A percentile compares a stretch with the other conserved stretches of the same genome.
Evolutionary conservation across 2,888 invertebrate genomes (phyloP).

Genomic region (Chrysodeixis includens): DNA sequence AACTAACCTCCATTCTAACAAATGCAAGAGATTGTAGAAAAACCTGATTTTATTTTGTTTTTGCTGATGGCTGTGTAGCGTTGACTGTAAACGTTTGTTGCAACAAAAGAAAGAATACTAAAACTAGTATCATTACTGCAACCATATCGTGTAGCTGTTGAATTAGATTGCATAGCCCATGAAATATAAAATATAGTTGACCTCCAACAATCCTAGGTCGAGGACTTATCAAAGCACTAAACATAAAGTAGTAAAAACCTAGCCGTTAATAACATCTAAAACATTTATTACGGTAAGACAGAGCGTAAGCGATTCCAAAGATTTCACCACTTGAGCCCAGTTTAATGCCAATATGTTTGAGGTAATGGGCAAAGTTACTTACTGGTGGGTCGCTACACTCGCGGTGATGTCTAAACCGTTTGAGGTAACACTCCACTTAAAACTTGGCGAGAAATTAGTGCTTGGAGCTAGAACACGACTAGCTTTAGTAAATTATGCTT

Average conservation of each 20-base stretch:
- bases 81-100: background rate
- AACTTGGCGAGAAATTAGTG: constrained; percentile 29
- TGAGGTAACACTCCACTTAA: constrained; percentile 33
- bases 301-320: constrained; percentile 32
- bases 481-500: background rate
- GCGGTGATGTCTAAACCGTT: constrained; percentile 13
- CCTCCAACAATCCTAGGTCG: background rate
- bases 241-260: constrained; percentile 28
- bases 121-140: background rate
- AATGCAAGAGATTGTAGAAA: constrained; percentile 3
- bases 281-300: constrained; percentile 26
- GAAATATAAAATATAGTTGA: too few relatives aligned
- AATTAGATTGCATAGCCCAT: too few relatives aligned
- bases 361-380: constrained; percentile 56
- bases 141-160: too few relatives aligned
- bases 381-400: constrained; percentile 24
- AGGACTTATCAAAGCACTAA: constrained; percentile 23
- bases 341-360: constrained; percentile 42
- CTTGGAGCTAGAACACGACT: background rate
- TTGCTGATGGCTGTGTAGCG: background rate
- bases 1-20: background rate
- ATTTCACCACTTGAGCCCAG: constrained; percentile 32
- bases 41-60: background rate
- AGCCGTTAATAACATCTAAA: constrained; percentile 40
- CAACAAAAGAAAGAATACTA: background rate